These are phyloP conservation scores for Phylloscopus whistleri DNA, from an alignment of 2,113 vertebrate genomes.

Conservation along the genomic window DNA sequence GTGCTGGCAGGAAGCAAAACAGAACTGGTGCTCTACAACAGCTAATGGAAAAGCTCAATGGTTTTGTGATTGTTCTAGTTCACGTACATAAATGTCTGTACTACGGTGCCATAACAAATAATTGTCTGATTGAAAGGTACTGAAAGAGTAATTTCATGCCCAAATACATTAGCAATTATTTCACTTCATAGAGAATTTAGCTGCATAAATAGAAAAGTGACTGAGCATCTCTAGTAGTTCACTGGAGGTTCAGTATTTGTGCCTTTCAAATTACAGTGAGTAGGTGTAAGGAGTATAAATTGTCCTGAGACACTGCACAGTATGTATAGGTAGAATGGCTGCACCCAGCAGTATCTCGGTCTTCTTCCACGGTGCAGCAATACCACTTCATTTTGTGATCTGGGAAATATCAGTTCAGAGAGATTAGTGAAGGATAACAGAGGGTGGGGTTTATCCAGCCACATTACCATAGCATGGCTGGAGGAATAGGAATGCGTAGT, in stretches of 20 bases:
- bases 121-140: neutral
- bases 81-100: neutral
- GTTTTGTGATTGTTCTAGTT: neutral
- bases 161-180: neutral
- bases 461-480: neutral
- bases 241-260: neutral
- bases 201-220: neutral
- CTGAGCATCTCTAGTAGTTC: neutral
- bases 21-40: neutral
- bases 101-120: neutral
- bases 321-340: neutral
- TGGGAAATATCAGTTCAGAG: neutral
- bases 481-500: neutral
- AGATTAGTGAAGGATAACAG: neutral
- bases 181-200: neutral
- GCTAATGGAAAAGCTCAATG: neutral
- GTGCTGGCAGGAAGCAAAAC: neutral
- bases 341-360: neutral
- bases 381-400: neutral
- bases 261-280: neutral
- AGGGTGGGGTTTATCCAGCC: neutral
- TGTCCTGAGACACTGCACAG: neutral
- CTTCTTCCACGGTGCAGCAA: neutral
- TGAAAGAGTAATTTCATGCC: neutral
- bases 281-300: neutral